A percentile compares a stretch with the other conserved stretches of the same genome.
phyloP scores from a whole-genome alignment of 2,888 invertebrate genomes.

The Bombyx huttoni region DNA sequence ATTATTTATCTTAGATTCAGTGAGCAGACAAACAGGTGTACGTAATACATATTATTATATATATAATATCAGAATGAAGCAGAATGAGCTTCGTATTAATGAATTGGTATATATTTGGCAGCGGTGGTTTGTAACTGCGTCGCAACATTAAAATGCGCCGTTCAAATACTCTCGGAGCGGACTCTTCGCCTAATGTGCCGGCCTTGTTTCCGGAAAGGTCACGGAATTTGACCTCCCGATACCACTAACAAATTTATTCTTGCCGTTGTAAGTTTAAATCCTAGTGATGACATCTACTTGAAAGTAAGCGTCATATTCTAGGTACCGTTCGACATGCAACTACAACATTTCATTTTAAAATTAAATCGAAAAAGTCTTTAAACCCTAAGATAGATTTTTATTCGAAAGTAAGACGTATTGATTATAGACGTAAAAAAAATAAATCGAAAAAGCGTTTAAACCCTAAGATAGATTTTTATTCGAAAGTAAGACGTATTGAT shows the following conservation, averaged over 20 bases:
- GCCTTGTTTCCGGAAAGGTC: constrained; percentile 61
- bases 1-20: too few species aligned
- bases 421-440: too few species aligned
- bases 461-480: too few species aligned
- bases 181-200: constrained; percentile 22
- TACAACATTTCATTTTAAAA: not conserved
- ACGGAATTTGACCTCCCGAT: constrained; percentile 30
- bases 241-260: constrained; percentile 31
- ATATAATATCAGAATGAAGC: too few species aligned
- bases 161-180: constrained; percentile 1
- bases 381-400: too few species aligned
- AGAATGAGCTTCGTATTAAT: too few species aligned
- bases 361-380: not conserved
- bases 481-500: too few species aligned
- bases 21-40: too few species aligned
- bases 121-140: constrained; percentile 4
- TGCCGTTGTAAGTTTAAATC: constrained; percentile 12
- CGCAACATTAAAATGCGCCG: not conserved
- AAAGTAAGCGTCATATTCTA: constrained; percentile 17
- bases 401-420: too few species aligned
- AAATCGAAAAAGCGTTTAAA: too few species aligned
- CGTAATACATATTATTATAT: too few species aligned
- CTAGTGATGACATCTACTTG: constrained; percentile 36
- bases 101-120: not conserved
- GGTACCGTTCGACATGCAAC: constrained; percentile 14